A percentile compares a stretch with the other conserved stretches of the same genome.
These are phyloP conservation scores for Eurosta solidaginis DNA, from an alignment of 1,140 invertebrate species.

Conservation along the genomic window DNA sequence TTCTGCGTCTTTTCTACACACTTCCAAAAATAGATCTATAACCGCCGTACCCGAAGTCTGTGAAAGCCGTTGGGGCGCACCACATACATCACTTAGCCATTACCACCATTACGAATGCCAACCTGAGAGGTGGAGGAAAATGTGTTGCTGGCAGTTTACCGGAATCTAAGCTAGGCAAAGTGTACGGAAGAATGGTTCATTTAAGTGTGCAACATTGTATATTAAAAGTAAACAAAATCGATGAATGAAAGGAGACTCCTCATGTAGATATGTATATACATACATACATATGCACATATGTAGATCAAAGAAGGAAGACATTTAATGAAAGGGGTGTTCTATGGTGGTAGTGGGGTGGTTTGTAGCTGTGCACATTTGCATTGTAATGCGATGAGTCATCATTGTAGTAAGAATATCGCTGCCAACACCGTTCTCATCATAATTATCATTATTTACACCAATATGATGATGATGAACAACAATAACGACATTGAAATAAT, in stretches of 20 bases:
- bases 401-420: not conserved
- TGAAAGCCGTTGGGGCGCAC: no score
- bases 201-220: not conserved
- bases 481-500: no score
- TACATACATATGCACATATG: no score
- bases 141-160: no score
- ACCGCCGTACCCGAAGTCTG: not conserved
- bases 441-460: not conserved
- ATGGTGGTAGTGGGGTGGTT: not conserved
- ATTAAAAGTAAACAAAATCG: not conserved
- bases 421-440: not conserved
- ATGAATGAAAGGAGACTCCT: no score
- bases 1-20: not conserved
- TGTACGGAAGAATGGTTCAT: not conserved
- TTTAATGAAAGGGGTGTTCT: not conserved
- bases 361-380: not conserved
- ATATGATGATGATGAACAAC: not conserved
- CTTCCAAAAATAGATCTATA: not conserved
- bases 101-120: no score
- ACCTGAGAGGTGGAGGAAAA: no score
- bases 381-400: not conserved
- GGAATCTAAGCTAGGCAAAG: no score
- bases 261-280: no score
- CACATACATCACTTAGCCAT: no score
- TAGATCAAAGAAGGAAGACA: not conserved